Percentiles rank a stretch among this genome's conserved stretches.
Conservation (phyloP, 2,797 vertebrate species). For the Phylloscopus collybita region DNA sequence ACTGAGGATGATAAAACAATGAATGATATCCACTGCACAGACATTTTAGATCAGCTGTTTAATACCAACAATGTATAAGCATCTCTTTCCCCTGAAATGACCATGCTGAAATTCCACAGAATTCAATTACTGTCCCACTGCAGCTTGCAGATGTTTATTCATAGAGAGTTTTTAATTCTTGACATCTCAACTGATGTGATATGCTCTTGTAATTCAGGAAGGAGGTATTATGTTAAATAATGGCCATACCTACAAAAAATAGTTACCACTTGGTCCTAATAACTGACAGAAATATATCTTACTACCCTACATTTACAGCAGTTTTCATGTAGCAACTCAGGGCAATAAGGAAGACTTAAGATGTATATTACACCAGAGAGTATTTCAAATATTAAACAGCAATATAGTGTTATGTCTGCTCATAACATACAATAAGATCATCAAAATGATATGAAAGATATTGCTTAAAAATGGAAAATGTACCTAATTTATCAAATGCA, state of each 20-base stretch:
- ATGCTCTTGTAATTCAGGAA: background rate
- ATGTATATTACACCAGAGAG: background rate
- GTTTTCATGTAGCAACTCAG: background rate
- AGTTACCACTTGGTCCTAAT: background rate
- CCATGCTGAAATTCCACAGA: background rate
- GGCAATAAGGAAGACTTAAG: background rate
- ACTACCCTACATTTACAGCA: background rate
- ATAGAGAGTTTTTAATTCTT: background rate
- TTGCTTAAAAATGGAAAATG: background rate
- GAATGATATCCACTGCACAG: background rate
- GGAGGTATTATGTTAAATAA: background rate
- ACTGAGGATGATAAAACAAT: background rate
- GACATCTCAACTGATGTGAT: background rate
- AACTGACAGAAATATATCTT: background rate
- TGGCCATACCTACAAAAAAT: background rate
- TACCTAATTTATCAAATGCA: background rate
- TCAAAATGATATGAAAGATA: background rate
- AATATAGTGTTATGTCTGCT: background rate
- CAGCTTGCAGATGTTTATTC: background rate
- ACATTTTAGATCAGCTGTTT: background rate
- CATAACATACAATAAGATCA: background rate
- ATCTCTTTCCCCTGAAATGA: background rate
- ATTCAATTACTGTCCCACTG: background rate
- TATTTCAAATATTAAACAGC: background rate
- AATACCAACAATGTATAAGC: background rate